These are phyloP conservation scores for Phalacrocorax carbo DNA, from an alignment of 2,113 vertebrate species.

Conservation along the genomic window DNA sequence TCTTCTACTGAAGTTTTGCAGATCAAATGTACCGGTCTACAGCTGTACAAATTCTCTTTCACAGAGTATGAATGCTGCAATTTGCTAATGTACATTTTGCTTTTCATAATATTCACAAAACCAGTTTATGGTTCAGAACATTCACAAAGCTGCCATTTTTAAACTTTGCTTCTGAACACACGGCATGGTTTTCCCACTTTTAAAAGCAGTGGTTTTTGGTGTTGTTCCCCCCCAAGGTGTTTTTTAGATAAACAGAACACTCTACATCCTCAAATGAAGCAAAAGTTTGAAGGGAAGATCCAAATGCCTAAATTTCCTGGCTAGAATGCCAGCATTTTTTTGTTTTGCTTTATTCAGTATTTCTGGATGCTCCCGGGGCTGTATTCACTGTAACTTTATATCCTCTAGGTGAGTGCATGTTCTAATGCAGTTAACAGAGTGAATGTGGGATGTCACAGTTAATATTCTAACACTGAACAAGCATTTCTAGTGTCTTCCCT, in stretches of 20 bases:
- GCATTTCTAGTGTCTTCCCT: neutral
- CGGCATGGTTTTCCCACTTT: slow-evolving; percentile 10
- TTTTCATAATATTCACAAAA: slow-evolving; percentile 68
- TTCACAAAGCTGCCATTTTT: slow-evolving; percentile 55
- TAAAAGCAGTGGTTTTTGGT: neutral
- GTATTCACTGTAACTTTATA: neutral
- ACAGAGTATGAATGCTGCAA: slow-evolving; percentile 63
- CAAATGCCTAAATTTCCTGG: neutral
- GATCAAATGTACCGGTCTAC: slow-evolving; percentile 49
- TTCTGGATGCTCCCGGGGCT: neutral
- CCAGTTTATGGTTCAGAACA: slow-evolving; percentile 47
- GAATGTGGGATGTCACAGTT: neutral
- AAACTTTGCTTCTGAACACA: slow-evolving; percentile 39
- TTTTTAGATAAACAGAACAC: slow-evolving; percentile 6
- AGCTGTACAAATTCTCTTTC: slow-evolving; percentile 68
- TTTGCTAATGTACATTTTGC: slow-evolving; percentile 65
- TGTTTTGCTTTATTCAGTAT: neutral
- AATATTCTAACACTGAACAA: neutral
- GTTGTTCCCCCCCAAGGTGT: neutral
- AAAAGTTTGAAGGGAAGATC: neutral
- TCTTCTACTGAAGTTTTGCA: slow-evolving; percentile 28
- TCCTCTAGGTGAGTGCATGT: neutral
- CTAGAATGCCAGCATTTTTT: neutral
- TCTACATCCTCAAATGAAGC: neutral
- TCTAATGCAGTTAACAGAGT: neutral